These are phyloP conservation scores for Heliconius charithonia DNA, from an alignment of 2,888 invertebrate genomes.

Conservation along the genomic window DNA sequence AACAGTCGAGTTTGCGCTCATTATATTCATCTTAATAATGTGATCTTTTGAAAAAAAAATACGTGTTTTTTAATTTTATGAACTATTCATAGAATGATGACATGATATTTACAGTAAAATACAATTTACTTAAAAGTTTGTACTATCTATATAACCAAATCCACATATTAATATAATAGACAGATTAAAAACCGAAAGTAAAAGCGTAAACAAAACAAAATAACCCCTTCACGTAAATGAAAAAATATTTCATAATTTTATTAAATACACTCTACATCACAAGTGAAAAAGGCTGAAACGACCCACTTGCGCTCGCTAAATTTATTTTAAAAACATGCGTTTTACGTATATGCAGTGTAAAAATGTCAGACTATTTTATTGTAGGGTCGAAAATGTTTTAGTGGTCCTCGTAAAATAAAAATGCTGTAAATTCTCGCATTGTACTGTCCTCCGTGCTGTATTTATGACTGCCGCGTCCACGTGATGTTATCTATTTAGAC, in stretches of 20 bases:
- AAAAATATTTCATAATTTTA: constrained; percentile 27
- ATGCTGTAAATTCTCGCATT: constrained; percentile 76
- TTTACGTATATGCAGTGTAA: constrained; percentile 72
- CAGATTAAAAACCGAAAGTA: background rate
- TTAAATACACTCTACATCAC: constrained; percentile 38
- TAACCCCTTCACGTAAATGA: background rate
- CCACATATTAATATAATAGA: background rate
- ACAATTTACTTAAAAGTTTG: background rate
- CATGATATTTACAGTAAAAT: background rate
- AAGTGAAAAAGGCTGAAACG: constrained; percentile 45
- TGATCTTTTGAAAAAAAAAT: too few relatives aligned
- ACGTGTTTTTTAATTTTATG: too few relatives aligned
- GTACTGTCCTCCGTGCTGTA: constrained; percentile 64
- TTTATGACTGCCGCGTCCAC: constrained; percentile 59
- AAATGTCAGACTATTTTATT: constrained; percentile 75
- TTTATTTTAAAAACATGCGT: constrained; percentile 69
- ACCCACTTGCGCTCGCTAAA: constrained; percentile 52
- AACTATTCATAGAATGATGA: too few relatives aligned
- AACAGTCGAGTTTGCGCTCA: too few relatives aligned
- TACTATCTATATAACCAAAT: background rate
- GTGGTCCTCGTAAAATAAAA: constrained; percentile 76
- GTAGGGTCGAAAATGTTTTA: constrained; percentile 75
- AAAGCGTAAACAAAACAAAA: background rate
- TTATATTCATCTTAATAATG: too few relatives aligned
- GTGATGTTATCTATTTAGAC: constrained; percentile 48